Base-by-base conservation (phyloP, 2,888 invertebrate genomes). In the Netelia fuscicornis region DNA sequence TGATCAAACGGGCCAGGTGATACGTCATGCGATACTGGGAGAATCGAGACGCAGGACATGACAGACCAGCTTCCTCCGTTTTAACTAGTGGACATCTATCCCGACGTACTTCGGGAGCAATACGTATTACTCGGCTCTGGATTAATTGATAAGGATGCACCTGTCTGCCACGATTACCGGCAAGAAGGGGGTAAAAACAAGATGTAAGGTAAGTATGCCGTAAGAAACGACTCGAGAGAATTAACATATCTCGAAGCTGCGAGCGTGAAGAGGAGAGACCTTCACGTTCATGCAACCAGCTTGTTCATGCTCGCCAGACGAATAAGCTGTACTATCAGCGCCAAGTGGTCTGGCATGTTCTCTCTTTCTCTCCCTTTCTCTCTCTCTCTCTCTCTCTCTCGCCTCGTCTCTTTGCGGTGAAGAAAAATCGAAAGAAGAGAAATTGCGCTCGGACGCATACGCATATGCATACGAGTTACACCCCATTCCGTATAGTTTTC, bases 11-110 rank as follows among this genome's bases (percentile, higher is more conserved):
- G 85, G 81, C 83, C 85, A 86, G 75, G 81, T 86, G 87, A 88
- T 89, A 88, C 86, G 88, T 86, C 88, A 87, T 86, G 84, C 85
- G 87, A 89, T 88, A 89, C 86, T 83, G 77, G 72, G 68, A 70
- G 85, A 82, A 81, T 85, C 82, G 81, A 85, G 79, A 70, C 23
- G 56, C 58, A 70, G 72, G 86, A 84, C 85, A 58, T 68, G 85
- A 85, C 74, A 86, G 80, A 68, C 76, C 52, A 71, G 64, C 84
- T 87, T 87, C 86, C 88, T 84, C 79, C 42, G 25, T 68, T 58
- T 75, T 20, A n/a, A 56, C 79, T 56, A 80, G 71, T 58, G 79
- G 68, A 82, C 60, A 76, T 81, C 68, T 58, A 48, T 81, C 42
- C 54, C 23, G 60, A n/a, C 65, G n/a, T 76, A 67, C 56, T 68